Evolutionary conservation across 2,113 vertebrate genomes (phyloP).

Genomic region (Budorcas taxicolor): DNA sequence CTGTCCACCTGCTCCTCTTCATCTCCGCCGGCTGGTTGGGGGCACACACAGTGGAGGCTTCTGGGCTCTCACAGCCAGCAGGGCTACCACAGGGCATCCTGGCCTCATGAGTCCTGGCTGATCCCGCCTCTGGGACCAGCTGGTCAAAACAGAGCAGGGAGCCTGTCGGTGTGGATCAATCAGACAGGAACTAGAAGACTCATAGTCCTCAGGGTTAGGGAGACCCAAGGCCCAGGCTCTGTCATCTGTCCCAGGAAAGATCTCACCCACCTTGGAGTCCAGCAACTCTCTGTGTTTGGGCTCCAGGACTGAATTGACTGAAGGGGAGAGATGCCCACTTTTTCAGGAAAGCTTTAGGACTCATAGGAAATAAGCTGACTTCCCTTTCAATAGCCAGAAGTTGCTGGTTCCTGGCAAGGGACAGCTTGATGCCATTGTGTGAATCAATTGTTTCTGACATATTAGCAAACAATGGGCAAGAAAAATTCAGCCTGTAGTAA

Average conservation of each 20-base stretch:
- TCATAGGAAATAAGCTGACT: background rate
- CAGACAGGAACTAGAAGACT: background rate
- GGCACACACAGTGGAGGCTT: fast-evolving
- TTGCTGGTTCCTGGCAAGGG: background rate
- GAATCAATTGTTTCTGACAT: background rate
- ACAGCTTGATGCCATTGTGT: background rate
- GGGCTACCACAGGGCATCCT: background rate
- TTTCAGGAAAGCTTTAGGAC: background rate
- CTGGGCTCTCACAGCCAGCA: background rate
- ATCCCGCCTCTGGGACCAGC: background rate
- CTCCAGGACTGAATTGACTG: background rate
- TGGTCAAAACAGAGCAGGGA: background rate
- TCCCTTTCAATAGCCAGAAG: background rate
- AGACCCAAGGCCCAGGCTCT: background rate
- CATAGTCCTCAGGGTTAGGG: too few relatives aligned
- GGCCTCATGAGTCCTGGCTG: background rate
- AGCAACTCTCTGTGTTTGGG: background rate
- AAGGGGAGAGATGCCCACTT: background rate
- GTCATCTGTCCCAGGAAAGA: background rate
- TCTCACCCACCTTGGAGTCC: background rate
- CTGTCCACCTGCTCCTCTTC: background rate
- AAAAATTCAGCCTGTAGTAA: background rate
- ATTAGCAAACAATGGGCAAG: background rate
- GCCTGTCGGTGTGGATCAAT: background rate
- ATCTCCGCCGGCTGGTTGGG: background rate